Base-by-base conservation (phyloP, 2,113 vertebrate species). In the Rhinoptilus africanus region DNA sequence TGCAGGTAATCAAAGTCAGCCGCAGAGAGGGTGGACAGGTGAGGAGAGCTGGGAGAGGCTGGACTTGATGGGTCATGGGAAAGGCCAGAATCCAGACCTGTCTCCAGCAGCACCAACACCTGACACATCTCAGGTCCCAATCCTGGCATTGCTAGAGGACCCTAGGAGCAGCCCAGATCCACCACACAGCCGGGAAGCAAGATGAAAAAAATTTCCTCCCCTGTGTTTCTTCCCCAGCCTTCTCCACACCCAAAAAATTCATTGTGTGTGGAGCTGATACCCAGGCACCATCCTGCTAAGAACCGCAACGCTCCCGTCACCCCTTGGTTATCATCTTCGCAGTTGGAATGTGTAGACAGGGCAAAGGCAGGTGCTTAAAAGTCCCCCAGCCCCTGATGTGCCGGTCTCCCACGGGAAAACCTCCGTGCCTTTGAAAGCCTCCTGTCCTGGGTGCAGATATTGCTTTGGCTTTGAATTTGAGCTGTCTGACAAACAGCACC, bases 301-400 rank as follows among this genome's bases (percentile, higher is more conserved):
- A 60, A 84, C 41, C 2, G 0, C 66, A 75, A 50, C 0, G 0
- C 47, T 76, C 57, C 51, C 34, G 9, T 71, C 41, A 24, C 35
- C 47, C 53, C 35, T 37, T 28, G 47, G 68, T 37, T 53, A 26
- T 53, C 20, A 18, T 10, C 17, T 43, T 48, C 0, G 1, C 48
- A 64, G 41, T 41, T n/a, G n/a, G 39, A 56, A 53, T 30, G 41
- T 3, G 14, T 26, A 71, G 41, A 67, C 62, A 37, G 41, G 8
- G 20, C 43, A 37, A 88, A 72, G 63, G 27, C 32, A 54, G 27
- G 8, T 54, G 12, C 10, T 39, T 27, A 37, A 54, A 78, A 27
- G 26, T 81, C 32, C 67, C 27, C 21, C 27, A 35, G 56, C 27
- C 54, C 66, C 23, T 1, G 0, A 9, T 8, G 26, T 57, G 30